Evolutionary conservation across 2,797 vertebrate species (phyloP).

Genomic region (Peromyscus melanophrys): DNA sequence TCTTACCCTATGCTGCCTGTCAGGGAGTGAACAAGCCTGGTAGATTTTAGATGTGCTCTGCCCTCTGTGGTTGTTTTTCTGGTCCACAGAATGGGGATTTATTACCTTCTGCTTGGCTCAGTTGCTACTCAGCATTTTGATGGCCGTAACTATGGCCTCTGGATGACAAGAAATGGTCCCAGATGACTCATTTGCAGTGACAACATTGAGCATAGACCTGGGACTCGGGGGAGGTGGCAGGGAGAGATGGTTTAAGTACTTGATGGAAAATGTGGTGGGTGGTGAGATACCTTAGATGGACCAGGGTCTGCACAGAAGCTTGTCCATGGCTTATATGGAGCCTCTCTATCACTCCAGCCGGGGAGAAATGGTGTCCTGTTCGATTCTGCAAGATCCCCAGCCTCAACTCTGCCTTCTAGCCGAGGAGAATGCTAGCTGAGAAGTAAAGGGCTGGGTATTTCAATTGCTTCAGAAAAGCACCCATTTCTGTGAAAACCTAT

Average conservation of each 20-base stretch:
- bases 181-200: not conserved
- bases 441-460: conserved; percentile 64
- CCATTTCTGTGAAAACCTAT: conserved; percentile 40
- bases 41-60: not conserved
- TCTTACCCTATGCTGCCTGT: not conserved
- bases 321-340: not conserved
- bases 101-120: not conserved
- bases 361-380: conserved; percentile 39
- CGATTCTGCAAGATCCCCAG: not conserved
- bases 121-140: not conserved
- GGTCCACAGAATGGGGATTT: not conserved
- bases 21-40: not conserved
- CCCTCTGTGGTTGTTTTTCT: not conserved
- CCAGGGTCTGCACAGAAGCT: not conserved
- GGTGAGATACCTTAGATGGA: not conserved
- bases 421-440: conserved; percentile 39
- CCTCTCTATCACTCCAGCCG: not conserved
- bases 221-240: not conserved
- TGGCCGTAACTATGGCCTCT: not conserved
- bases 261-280: not conserved
- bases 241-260: not conserved
- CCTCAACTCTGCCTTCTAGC: conserved; percentile 26
- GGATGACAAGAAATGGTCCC: not conserved
- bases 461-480: conserved; percentile 55
- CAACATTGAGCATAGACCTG: not conserved